These are phyloP conservation scores for Lottia scabra DNA, from an alignment of 2,888 invertebrate species.

Conservation along the genomic window DNA sequence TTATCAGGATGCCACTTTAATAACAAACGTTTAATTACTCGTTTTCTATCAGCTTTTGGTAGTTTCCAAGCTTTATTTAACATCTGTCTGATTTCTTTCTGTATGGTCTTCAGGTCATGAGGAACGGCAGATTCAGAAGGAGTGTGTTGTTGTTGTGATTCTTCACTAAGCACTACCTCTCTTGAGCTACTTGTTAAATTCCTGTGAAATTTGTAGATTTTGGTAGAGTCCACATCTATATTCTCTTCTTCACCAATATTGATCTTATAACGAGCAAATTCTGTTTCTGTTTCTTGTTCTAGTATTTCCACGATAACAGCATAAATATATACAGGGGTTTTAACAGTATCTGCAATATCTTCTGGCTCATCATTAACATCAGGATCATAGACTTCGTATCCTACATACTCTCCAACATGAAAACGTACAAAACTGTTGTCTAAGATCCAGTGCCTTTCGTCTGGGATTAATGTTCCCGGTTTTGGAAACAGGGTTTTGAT, in stretches of 20 bases:
- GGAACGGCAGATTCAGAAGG: too few relatives aligned
- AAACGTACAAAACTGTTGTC: conserved; percentile 32
- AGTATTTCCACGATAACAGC: conserved; percentile 20
- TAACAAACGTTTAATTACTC: conserved; percentile 36
- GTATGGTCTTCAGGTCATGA: conserved; percentile 17
- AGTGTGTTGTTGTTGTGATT: too few relatives aligned
- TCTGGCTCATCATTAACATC: conserved; percentile 2
- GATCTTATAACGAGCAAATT: conserved; percentile 14
- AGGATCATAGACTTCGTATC: conserved; percentile 36
- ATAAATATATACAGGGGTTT: conserved; percentile 22
- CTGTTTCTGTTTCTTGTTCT: neutral
- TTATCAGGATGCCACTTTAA: conserved; percentile 50
- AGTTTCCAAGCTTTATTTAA: conserved; percentile 34
- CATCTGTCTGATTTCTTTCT: conserved; percentile 28
- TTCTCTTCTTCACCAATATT: conserved; percentile 17
- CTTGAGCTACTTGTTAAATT: neutral
- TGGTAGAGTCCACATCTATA: conserved; percentile 12
- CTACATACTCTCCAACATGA: conserved; percentile 33
- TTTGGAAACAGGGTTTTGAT: conserved; percentile 18
- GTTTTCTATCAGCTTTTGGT: conserved; percentile 22
- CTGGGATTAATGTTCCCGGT: conserved; percentile 35
- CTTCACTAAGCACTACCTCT: neutral
- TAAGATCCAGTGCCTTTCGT: conserved; percentile 29
- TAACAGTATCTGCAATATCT: neutral
- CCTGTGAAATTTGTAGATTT: conserved; percentile 31